phyloP scores from a whole-genome alignment of 2,797 vertebrate genomes.

The Rhabdomys pumilio region DNA sequence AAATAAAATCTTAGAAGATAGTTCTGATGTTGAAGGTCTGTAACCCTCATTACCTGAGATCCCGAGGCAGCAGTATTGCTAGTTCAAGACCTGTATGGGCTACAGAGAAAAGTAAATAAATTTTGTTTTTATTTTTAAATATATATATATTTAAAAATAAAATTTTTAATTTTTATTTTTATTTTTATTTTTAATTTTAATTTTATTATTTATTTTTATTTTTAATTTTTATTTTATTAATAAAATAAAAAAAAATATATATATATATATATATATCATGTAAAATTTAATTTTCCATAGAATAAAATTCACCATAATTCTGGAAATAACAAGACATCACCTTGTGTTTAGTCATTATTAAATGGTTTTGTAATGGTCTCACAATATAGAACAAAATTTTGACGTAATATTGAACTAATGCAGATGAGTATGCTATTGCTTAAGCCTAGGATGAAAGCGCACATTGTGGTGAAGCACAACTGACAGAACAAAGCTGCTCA shows the following conservation, averaged over 20 bases:
- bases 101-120: background rate
- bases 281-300: constrained; percentile 13
- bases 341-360: background rate
- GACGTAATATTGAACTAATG: background rate
- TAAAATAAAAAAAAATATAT: too few relatives aligned
- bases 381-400: background rate
- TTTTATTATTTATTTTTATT: too few relatives aligned
- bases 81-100: background rate
- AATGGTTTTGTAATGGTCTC: background rate
- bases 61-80: background rate
- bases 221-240: too few relatives aligned
- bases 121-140: background rate
- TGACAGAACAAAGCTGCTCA: background rate
- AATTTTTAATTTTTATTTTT: too few relatives aligned
- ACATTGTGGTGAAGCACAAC: too few relatives aligned
- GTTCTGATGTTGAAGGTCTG: background rate
- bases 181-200: too few relatives aligned
- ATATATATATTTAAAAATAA: too few relatives aligned
- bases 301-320: background rate
- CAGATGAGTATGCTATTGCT: background rate
- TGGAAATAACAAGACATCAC: background rate
- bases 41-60: background rate
- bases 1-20: background rate
- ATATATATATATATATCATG: background rate
- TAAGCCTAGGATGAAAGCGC: background rate